Conservation (phyloP, 2,888 invertebrate species). For the Patella caerulea region DNA sequence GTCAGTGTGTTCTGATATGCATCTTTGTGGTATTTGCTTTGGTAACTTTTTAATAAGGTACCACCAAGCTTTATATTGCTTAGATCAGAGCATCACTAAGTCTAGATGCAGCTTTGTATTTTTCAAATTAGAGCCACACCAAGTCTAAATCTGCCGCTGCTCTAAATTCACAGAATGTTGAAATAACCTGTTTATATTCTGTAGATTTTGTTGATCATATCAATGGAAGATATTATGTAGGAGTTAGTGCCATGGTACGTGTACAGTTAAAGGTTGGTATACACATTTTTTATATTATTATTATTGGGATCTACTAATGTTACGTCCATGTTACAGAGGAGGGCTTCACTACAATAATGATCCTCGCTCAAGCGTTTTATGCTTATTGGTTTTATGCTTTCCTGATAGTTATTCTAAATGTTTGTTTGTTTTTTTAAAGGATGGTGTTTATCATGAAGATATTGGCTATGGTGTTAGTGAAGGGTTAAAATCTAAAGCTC, state of each 20-base stretch:
- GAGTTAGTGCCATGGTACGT: constrained; percentile 71
- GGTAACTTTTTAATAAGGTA: too few species aligned
- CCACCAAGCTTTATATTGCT: too few species aligned
- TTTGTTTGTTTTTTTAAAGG: constrained; percentile 44
- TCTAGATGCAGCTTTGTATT: too few species aligned
- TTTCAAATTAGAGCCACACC: too few species aligned
- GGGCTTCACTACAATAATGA: background rate
- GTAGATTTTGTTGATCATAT: constrained; percentile 70
- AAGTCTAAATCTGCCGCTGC: too few species aligned
- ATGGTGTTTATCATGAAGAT: constrained; percentile 72
- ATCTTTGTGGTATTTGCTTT: too few species aligned
- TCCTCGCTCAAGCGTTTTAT: background rate
- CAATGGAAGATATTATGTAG: constrained; percentile 71
- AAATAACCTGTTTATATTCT: constrained; percentile 26
- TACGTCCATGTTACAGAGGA: background rate
- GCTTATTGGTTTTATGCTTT: background rate
- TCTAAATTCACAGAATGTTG: background rate
- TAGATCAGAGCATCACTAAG: too few species aligned
- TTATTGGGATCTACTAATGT: background rate
- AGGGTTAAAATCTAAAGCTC: constrained; percentile 71
- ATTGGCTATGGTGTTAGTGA: constrained; percentile 73
- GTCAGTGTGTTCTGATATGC: too few species aligned
- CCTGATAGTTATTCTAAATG: background rate
- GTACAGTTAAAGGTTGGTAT: constrained; percentile 68
- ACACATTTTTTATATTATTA: background rate